These are phyloP conservation scores for Acanthisitta chloris DNA, from an alignment of 2,113 vertebrate genomes.

Conservation along the genomic window DNA sequence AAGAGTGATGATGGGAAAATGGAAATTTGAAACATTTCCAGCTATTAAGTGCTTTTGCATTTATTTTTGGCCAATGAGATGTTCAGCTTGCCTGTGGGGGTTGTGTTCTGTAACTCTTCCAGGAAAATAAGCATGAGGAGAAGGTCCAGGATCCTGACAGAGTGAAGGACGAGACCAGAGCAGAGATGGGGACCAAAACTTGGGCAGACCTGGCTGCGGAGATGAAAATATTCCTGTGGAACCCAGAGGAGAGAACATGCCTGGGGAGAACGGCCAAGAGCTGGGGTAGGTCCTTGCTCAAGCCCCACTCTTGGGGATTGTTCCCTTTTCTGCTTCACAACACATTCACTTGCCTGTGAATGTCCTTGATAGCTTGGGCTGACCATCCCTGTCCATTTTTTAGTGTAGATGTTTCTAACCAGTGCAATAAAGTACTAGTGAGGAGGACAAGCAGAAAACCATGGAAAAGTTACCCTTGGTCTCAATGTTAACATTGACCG, in stretches of 20 bases:
- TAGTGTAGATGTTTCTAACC: background rate
- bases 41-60: conserved; percentile 60
- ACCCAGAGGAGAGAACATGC: conserved; percentile 90
- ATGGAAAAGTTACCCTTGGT: background rate
- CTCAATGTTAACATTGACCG: background rate
- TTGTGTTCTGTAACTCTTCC: conserved; percentile 77
- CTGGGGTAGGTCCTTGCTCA: conserved; percentile 87
- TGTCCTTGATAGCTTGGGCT: background rate
- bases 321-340: conserved; percentile 22
- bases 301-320: background rate
- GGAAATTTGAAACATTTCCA: conserved; percentile 71
- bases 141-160: conserved; percentile 80
- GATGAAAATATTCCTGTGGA: conserved; percentile 90
- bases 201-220: conserved; percentile 82
- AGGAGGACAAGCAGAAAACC: background rate
- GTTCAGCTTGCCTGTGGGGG: conserved; percentile 17
- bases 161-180: background rate
- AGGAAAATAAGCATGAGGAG: conserved; percentile 82
- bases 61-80: conserved; percentile 69
- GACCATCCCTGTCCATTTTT: background rate
- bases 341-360: background rate
- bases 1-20: conserved; percentile 62
- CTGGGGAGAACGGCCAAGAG: conserved; percentile 92
- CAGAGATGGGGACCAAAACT: conserved; percentile 65
- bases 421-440: background rate